A percentile compares a stretch with the other conserved stretches of the same genome.
Evolutionary conservation across 2,113 vertebrate species (phyloP).

Genomic region (Meriones unguiculatus): DNA sequence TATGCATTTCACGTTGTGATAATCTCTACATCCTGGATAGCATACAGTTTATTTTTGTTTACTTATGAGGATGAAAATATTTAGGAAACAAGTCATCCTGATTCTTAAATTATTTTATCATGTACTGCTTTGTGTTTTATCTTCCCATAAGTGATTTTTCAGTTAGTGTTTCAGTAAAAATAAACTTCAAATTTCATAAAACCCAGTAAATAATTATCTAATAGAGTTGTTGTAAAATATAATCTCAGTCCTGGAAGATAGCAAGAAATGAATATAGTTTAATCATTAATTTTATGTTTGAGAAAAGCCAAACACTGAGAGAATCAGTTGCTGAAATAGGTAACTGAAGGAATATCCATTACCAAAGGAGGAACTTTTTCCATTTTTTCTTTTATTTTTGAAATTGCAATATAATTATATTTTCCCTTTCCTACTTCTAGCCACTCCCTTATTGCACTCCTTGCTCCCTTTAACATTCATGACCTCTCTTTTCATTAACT

Average conservation of each 20-base stretch:
- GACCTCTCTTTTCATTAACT: neutral
- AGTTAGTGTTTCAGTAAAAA: conserved; percentile 40
- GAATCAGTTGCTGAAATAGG: neutral
- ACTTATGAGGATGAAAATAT: neutral
- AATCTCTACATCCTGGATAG: neutral
- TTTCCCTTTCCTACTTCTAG: neutral
- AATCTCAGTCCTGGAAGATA: neutral
- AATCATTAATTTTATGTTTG: neutral
- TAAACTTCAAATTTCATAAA: conserved; percentile 30
- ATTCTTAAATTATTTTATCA: neutral
- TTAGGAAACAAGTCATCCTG: neutral
- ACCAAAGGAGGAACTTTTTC: neutral
- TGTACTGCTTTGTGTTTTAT: neutral
- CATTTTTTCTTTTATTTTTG: too few species aligned
- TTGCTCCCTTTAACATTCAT: neutral
- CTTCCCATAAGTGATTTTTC: neutral
- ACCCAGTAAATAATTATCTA: neutral
- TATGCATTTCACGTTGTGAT: neutral
- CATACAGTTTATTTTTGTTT: neutral
- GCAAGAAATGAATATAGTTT: conserved; percentile 5
- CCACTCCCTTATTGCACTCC: neutral
- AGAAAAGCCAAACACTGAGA: neutral
- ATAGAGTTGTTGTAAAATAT: neutral
- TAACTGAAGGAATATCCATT: neutral
- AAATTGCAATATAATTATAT: neutral